Conservation (phyloP, 2,888 invertebrate genomes). For the Standfussiana lucernea region DNA sequence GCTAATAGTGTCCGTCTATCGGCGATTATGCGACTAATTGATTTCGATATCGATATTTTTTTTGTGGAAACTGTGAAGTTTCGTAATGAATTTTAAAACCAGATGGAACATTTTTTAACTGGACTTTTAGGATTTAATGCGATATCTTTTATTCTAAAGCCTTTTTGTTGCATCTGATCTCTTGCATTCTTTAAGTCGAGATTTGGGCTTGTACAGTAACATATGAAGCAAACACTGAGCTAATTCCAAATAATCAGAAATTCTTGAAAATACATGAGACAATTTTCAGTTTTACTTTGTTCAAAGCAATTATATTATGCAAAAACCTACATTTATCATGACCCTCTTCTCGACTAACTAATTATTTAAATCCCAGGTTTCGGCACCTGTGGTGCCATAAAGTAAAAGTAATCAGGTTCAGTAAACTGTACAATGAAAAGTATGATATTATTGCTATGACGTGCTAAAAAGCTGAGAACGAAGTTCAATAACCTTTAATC, state of each 20-base stretch:
- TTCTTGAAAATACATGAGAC: background rate
- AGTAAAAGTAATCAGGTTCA: background rate
- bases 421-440: background rate
- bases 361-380: background rate
- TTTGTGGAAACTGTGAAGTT: background rate
- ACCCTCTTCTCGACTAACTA: background rate
- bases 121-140: background rate
- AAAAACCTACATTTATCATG: background rate
- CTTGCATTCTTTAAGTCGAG: background rate
- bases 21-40: conserved; percentile 80
- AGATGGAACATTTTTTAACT: background rate
- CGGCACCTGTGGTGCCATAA: background rate
- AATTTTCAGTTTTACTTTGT: background rate
- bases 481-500: background rate
- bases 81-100: background rate
- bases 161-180: background rate
- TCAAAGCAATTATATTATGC: background rate
- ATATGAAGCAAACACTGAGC: background rate
- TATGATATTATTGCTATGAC: background rate
- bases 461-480: background rate
- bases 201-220: background rate
- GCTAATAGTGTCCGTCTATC: conserved; percentile 72
- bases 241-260: background rate
- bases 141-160: background rate
- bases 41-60: conserved; percentile 57